Conservation (phyloP, 2,888 invertebrate species). For the Drosophila testacea region DNA sequence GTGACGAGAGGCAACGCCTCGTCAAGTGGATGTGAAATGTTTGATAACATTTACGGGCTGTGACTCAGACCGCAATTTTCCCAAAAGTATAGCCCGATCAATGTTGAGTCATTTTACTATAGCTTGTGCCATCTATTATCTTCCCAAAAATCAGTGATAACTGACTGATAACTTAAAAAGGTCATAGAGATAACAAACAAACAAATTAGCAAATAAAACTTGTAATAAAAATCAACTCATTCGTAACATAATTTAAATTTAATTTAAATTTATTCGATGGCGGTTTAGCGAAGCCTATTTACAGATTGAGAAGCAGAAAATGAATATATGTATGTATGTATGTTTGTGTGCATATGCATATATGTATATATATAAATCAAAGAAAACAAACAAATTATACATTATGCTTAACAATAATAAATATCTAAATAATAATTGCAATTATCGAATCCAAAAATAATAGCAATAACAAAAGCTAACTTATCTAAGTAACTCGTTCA, state of each 20-base stretch:
- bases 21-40: slow-evolving; percentile 4
- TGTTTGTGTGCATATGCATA: not conserved
- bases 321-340: not conserved
- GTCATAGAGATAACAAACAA: not conserved
- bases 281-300: slow-evolving; percentile 59
- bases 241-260: slow-evolving; percentile 51
- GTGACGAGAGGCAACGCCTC: slow-evolving; percentile 8
- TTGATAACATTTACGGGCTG: slow-evolving; percentile 33
- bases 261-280: slow-evolving; percentile 72
- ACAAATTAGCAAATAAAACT: not conserved
- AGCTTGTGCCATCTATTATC: slow-evolving; percentile 3
- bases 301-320: slow-evolving; percentile 37
- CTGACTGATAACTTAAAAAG: slow-evolving; percentile 14
- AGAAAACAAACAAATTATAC: slow-evolving; percentile 31
- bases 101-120: slow-evolving; percentile 33
- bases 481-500: slow-evolving; percentile 27
- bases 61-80: slow-evolving; percentile 33
- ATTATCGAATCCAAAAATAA: slow-evolving; percentile 35
- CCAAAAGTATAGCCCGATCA: slow-evolving; percentile 7
- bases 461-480: slow-evolving; percentile 53
- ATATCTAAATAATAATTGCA: slow-evolving; percentile 29
- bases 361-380: slow-evolving; percentile 17
- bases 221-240: slow-evolving; percentile 15
- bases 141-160: not conserved
- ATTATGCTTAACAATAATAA: slow-evolving; percentile 24